phyloP scores from a whole-genome alignment of 2,888 invertebrate genomes.

The Lysandra bellargus region DNA sequence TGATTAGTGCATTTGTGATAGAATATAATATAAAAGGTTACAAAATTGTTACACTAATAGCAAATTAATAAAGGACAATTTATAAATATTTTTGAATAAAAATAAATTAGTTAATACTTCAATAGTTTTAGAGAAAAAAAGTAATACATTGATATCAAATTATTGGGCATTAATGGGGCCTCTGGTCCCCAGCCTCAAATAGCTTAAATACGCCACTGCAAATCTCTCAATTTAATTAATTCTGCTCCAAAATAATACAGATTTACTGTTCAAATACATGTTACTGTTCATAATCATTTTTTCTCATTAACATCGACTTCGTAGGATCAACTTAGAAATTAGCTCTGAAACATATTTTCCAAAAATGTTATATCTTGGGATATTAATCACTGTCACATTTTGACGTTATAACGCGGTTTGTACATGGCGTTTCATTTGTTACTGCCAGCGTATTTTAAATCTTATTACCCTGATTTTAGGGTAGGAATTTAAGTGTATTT shows the following conservation, averaged over 20 bases:
- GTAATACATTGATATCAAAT: neutral
- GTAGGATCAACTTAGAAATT: neutral
- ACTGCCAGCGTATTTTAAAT: neutral
- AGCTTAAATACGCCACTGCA: neutral
- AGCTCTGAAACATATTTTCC: neutral
- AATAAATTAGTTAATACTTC: neutral
- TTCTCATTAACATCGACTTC: neutral
- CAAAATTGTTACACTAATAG: no score
- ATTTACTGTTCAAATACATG: neutral
- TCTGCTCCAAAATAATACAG: neutral
- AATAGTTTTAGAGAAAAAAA: neutral
- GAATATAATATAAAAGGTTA: no score
- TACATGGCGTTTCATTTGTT: neutral
- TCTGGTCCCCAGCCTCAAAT: neutral
- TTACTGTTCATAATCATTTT: neutral
- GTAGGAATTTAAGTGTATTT: neutral
- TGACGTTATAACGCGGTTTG: neutral
- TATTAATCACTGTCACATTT: constrained; percentile 1
- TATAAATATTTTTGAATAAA: no score
- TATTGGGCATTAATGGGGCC: neutral
- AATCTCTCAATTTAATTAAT: neutral
- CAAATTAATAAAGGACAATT: no score
- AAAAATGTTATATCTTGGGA: neutral
- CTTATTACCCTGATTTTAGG: neutral
- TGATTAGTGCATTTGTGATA: no score